phyloP scores from a whole-genome alignment of 2,888 invertebrate species.

The Maniola hyperantus region DNA sequence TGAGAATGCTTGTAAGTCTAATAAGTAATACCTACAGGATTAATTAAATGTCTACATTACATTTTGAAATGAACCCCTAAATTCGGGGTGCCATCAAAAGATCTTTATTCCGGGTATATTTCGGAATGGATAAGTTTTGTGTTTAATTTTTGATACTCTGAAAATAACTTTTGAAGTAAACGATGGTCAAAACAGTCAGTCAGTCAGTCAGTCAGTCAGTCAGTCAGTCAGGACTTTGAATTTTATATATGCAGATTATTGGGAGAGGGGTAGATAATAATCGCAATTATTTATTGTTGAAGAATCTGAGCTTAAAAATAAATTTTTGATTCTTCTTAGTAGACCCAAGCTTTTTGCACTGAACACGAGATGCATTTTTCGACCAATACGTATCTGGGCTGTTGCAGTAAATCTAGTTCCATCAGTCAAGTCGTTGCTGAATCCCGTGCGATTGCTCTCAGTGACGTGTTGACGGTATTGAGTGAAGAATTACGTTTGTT shows the following conservation, averaged over 20 bases:
- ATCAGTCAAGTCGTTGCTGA: constrained; percentile 23
- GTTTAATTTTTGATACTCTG: no score
- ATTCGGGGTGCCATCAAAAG: background rate
- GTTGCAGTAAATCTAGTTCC: constrained; percentile 13
- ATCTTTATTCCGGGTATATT: background rate
- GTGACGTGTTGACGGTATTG: constrained; percentile 22
- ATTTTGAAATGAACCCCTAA: background rate
- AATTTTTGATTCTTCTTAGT: background rate
- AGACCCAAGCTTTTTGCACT: background rate
- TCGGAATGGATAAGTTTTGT: background rate
- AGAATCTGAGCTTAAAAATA: background rate
- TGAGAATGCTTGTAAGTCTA: no score
- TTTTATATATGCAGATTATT: no score
- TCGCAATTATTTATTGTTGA: background rate
- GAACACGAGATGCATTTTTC: background rate
- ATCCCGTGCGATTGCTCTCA: constrained; percentile 19
- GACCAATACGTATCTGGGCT: background rate
- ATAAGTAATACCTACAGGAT: no score
- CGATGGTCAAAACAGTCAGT: no score
- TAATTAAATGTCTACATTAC: background rate
- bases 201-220: no score
- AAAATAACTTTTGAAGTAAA: no score
- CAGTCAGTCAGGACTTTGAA: no score
- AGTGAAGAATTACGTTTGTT: constrained; percentile 21
- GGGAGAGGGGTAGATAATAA: no score